Evolutionary conservation across 2,888 invertebrate species (phyloP).

Genomic region (Autographa gamma): DNA sequence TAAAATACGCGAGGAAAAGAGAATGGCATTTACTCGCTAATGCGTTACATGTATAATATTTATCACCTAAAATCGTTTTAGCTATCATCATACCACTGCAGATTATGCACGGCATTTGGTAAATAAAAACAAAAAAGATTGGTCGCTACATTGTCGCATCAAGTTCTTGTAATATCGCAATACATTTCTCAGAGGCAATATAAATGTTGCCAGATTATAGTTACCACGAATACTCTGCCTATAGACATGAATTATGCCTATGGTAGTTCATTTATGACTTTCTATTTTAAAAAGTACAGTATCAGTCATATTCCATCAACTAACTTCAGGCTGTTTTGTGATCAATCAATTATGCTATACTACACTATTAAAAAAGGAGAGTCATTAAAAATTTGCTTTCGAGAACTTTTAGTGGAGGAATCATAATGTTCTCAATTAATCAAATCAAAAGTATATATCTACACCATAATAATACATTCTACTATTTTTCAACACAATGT

Average conservation of each 20-base stretch:
- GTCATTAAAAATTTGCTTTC: not conserved
- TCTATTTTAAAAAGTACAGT: not conserved
- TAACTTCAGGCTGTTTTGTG: too few species aligned
- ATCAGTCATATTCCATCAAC: too few species aligned
- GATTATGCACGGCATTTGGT: not conserved
- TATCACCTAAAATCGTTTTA: too few species aligned
- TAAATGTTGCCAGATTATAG: slow-evolving; percentile 3
- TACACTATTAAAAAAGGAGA: not conserved
- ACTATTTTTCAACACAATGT: not conserved
- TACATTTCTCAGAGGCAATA: not conserved
- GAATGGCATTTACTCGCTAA: too few species aligned
- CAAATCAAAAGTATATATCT: not conserved
- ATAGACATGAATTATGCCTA: not conserved
- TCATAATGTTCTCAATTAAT: too few species aligned
- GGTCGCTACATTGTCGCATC: not conserved
- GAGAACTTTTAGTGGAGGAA: not conserved
- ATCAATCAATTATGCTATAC: too few species aligned
- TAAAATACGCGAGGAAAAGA: too few species aligned
- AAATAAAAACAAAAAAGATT: not conserved
- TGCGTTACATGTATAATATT: too few species aligned
- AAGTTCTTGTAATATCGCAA: not conserved
- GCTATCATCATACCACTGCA: not conserved
- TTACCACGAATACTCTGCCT: not conserved
- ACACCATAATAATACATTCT: not conserved
- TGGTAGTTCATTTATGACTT: not conserved